These are phyloP conservation scores for Gymnopithys bicolor DNA, from an alignment of 2,797 vertebrate species.

Conservation along the genomic window DNA sequence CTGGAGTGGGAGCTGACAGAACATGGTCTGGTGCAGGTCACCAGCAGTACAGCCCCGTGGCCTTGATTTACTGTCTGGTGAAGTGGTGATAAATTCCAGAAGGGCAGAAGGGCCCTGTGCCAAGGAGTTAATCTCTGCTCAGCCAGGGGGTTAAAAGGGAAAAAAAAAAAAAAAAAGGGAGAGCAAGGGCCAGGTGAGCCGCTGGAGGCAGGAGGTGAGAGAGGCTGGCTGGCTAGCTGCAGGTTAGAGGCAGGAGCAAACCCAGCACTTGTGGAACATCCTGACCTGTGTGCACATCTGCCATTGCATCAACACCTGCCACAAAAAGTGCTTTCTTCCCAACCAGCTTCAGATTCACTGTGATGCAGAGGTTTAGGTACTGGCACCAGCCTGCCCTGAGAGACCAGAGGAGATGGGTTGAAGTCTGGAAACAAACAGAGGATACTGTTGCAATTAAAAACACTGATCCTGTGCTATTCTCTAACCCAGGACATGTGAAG, in stretches of 20 bases:
- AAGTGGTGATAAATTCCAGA: background rate
- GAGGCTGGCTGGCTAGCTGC: background rate
- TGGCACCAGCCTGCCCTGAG: background rate
- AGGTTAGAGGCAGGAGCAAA: background rate
- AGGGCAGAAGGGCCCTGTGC: background rate
- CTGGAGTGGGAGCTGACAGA: background rate
- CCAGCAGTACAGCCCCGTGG: accelerated
- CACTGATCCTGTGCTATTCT: background rate
- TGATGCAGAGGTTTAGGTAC: background rate
- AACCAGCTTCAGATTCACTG: background rate
- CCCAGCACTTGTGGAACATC: accelerated
- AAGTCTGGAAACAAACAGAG: background rate
- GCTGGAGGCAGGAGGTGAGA: background rate
- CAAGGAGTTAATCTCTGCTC: background rate
- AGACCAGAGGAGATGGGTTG: background rate
- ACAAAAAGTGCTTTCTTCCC: background rate
- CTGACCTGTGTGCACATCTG: background rate
- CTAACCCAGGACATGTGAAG: background rate
- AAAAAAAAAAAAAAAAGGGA: background rate
- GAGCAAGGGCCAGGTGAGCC: background rate
- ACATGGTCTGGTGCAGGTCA: background rate
- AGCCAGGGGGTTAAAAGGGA: background rate
- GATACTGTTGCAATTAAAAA: accelerated
- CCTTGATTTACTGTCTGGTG: background rate
- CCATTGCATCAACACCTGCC: no score